Evolutionary conservation across 2,888 invertebrate species (phyloP).

Genomic region (Plagodis pulveraria): DNA sequence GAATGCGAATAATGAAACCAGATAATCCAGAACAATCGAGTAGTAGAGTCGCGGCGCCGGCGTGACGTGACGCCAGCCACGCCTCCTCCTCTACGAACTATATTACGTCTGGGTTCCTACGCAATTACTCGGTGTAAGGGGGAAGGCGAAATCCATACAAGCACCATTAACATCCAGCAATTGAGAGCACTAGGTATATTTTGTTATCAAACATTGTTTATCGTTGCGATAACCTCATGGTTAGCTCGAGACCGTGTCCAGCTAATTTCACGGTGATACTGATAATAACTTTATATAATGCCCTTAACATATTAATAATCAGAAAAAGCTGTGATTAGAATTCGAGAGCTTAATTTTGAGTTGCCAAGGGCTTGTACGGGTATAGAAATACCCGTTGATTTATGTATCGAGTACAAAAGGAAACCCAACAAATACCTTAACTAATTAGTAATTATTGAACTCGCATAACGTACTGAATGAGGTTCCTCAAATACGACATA

Average conservation of each 20-base stretch:
- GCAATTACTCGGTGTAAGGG: constrained; percentile 52
- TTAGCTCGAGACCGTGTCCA: constrained; percentile 18
- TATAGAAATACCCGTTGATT: constrained; percentile 7
- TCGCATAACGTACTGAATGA: constrained; percentile 9
- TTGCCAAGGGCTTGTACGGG: constrained; percentile 4
- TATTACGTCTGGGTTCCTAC: constrained; percentile 56
- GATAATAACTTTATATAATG: constrained; percentile 8
- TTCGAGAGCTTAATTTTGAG: not conserved
- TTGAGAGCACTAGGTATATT: constrained; percentile 38
- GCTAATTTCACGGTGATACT: constrained; percentile 21
- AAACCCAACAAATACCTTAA: constrained; percentile 26
- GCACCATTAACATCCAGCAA: constrained; percentile 43
- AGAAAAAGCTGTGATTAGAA: not conserved
- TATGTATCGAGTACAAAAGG: constrained; percentile 18
- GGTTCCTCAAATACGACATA: constrained; percentile 10
- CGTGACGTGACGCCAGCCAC: constrained; percentile 76
- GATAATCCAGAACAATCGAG: constrained; percentile 63
- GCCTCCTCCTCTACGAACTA: constrained; percentile 67
- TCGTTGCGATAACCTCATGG: constrained; percentile 29
- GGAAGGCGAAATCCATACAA: constrained; percentile 48
- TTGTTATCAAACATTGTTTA: constrained; percentile 30
- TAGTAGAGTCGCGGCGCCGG: constrained; percentile 69
- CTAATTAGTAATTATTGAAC: constrained; percentile 24
- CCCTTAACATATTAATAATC: not conserved
- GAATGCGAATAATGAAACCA: constrained; percentile 45